Base-by-base conservation (phyloP, 2,888 invertebrate species). In the Xestoiulus laeticollis region DNA sequence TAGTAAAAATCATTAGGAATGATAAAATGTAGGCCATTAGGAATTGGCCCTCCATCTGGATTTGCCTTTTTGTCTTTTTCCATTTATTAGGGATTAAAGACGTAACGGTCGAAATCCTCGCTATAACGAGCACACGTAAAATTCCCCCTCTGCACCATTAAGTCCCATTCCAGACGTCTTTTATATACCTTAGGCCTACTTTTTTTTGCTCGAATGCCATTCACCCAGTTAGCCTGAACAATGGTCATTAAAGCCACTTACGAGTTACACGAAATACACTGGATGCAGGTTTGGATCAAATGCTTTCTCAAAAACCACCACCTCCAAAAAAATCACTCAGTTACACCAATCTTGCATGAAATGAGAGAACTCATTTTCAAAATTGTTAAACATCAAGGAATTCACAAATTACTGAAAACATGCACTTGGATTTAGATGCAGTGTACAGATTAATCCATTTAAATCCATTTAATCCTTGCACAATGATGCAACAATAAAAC, bases 11-110 rank as follows among this genome's bases (percentile, higher is more conserved):
- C 59, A 68, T 68, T 68, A 68, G 59, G 59, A 68, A 68, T 68
- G 59, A 68, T 68, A 68, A 68, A 68, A 68, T 68, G 59, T 68
- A 68, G 59, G 59, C 59, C 59, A 68, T 68, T 68, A 68, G 59
- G 59, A 68, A 68, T 68, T 68, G 22, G 59, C 59, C 59, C 59
- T 68, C 59, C 59, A 68, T 68, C 59, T 68, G 59, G 59, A 68
- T 68, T 68, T 68, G 59, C 59, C 59, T 68, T 68, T 68, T 68
- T 68, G 59, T 68, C 59, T 68, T 68, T 68, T 68, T 68, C 59
- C 59, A 68, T 68, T 68, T 68, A 68, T 68, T 68, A 68, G 59
- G 59, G 59, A 68, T 68, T 68, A 68, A 68, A 68, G 59, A 68
- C 59, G 59, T 68, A 68, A 68, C 59, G 59, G 59, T 22, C 59